Conservation (phyloP, 1,140 invertebrate species). For the Trichonephila inaurata region DNA sequence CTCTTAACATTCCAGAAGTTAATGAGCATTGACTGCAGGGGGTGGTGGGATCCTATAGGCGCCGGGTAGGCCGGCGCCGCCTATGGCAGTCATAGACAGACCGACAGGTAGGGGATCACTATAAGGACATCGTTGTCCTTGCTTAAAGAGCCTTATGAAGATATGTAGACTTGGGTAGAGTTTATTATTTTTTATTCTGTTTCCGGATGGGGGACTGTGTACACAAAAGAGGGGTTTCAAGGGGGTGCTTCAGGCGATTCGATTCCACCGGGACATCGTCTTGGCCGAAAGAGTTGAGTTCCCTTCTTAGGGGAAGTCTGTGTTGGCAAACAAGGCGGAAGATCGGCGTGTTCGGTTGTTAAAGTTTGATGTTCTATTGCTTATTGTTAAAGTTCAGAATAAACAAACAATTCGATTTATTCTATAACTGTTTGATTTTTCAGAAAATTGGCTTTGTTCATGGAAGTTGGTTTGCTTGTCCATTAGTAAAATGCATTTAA, state of each 20-base stretch:
- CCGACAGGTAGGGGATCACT: slow-evolving; percentile 36
- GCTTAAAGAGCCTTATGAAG: slow-evolving; percentile 65
- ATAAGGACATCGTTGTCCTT: slow-evolving; percentile 64
- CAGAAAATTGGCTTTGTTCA: background rate
- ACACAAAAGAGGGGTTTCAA: slow-evolving; percentile 20
- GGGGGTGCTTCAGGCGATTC: background rate
- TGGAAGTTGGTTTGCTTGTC: background rate
- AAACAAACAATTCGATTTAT: background rate
- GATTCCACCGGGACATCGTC: slow-evolving; percentile 6
- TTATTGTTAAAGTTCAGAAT: background rate
- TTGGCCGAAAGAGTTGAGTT: background rate
- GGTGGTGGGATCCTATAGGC: slow-evolving; percentile 20
- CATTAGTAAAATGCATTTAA: background rate
- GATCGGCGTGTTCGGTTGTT: background rate
- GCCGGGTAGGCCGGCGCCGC: slow-evolving; percentile 41
- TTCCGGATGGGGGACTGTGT: slow-evolving; percentile 45
- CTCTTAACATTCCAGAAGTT: slow-evolving; percentile 72
- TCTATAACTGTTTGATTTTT: background rate
- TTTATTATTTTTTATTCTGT: slow-evolving; percentile 48
- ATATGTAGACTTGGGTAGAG: slow-evolving; percentile 53
- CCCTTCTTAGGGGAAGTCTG: background rate
- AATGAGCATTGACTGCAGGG: slow-evolving; percentile 70
- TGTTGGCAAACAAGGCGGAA: slow-evolving; percentile 12
- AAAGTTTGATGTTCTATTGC: background rate
- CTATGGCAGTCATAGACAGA: slow-evolving; percentile 1